Base-by-base conservation (phyloP, 2,797 vertebrate genomes). In the Cyclopterus lumpus region DNA sequence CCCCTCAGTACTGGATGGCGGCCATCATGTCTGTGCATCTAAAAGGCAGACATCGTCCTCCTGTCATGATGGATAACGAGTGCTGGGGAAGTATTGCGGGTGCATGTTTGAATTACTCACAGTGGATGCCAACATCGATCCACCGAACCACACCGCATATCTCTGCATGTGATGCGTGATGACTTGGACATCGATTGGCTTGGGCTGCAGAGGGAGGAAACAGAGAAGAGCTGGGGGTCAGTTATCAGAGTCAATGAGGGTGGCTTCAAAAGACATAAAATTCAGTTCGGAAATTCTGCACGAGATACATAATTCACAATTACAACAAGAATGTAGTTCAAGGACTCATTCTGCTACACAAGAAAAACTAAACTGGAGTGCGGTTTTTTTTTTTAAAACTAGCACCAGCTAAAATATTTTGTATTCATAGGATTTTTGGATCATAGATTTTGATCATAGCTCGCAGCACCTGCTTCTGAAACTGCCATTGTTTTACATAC, bases 141-240 rank as follows among this genome's bases (percentile, higher is more conserved):
- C 97, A 89, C 97, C 97, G 83, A 99, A 99, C 97, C 97, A 99
- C 87, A 99, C 97, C 2, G 97, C 97, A 0, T 99, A 99, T 94
- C 97, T 95, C 85, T 99, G 97, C 97, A 99, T 99, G 88, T 98
- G 97, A 90, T 98, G 97, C 28, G 97, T 98, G 79, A 98, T 96
- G 61, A 99, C 97, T 82, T 98, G 97, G 60, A 99, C 97, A 80
- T 98, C 97, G 65, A 99, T 99, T 78, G 97, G 97, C 91, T 99
- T 99, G 12, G 97, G 97, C 97, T 98, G 85, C 67, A 40, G 80
- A 51, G 40, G 20, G 28, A 70, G 24, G 38, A 32, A 38, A 36
- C 51, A 51, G 53, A 77, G 42, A 59, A 54, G 40, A 6, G 18
- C 8, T 5, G 2, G 5, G 22, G 28, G 40, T 67, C 34, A 30